phyloP scores from a whole-genome alignment of 2,888 invertebrate species.

The Sinodicranocentrus sp. region DNA sequence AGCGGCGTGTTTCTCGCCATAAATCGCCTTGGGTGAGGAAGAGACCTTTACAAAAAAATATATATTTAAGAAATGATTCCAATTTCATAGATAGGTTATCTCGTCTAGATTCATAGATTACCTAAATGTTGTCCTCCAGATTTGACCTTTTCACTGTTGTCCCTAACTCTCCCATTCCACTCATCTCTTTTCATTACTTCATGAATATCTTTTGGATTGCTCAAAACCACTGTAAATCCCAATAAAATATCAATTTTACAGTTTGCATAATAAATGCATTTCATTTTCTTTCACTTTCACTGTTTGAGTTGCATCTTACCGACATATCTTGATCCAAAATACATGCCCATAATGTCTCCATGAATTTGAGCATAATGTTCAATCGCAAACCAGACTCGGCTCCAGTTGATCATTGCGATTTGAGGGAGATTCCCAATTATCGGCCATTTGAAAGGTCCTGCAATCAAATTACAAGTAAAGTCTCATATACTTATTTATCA shows the following conservation, averaged over 20 bases:
- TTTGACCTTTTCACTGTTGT: constrained; percentile 66
- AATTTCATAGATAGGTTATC: not conserved
- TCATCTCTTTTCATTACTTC: constrained; percentile 71
- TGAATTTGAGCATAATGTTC: constrained; percentile 61
- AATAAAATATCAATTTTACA: not conserved
- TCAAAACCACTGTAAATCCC: constrained; percentile 61
- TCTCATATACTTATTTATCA: not conserved
- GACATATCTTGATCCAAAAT: constrained; percentile 67
- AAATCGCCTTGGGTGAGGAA: constrained; percentile 69
- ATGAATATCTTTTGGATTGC: constrained; percentile 68
- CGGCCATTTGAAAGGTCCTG: constrained; percentile 68
- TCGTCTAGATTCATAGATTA: no score
- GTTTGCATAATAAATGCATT: constrained; percentile 2
- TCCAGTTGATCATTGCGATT: constrained; percentile 70
- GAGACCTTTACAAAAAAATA: constrained; percentile 36
- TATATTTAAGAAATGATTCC: not conserved
- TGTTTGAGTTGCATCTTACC: no score
- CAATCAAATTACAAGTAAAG: not conserved
- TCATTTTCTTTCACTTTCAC: no score
- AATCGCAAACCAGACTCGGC: constrained; percentile 67
- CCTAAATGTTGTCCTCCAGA: constrained; percentile 57
- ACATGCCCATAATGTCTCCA: constrained; percentile 67
- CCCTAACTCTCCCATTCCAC: constrained; percentile 68
- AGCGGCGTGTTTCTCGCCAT: constrained; percentile 70
- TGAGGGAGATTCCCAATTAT: constrained; percentile 71